Conservation (phyloP, 2,888 invertebrate species). For the Stenodera caucasica region DNA sequence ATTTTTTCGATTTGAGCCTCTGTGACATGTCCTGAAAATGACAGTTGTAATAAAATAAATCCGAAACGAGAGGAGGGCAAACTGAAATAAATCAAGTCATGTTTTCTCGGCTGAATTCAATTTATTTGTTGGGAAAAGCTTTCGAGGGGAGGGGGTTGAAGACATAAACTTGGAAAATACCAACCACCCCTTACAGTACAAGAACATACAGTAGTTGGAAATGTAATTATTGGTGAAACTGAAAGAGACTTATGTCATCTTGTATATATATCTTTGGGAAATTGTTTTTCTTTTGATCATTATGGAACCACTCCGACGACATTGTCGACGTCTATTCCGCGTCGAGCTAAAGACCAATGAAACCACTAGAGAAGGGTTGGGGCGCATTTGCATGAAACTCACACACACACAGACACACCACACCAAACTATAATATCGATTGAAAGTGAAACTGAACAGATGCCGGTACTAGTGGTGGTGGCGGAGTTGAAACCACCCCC, state of each 20-base stretch:
- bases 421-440: background rate
- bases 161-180: no score
- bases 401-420: no score
- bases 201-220: background rate
- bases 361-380: background rate
- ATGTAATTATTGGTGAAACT: background rate
- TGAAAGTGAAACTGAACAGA: conserved; percentile 3
- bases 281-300: background rate
- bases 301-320: background rate
- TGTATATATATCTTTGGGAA: background rate
- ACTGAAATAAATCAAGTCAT: conserved; percentile 23
- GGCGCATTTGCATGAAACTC: no score
- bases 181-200: no score
- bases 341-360: background rate
- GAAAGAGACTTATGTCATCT: background rate
- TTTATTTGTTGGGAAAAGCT: conserved; percentile 22
- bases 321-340: background rate
- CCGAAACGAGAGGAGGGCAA: conserved; percentile 16
- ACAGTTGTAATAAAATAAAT: conserved; percentile 14
- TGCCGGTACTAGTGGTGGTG: background rate
- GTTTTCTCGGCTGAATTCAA: conserved; percentile 22
- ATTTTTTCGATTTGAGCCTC: background rate
- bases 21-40: conserved; percentile 11
- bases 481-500: background rate
- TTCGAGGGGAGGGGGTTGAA: conserved; percentile 8